phyloP scores from a whole-genome alignment of 2,888 invertebrate species.

The Hirtodrosophila confusa region DNA sequence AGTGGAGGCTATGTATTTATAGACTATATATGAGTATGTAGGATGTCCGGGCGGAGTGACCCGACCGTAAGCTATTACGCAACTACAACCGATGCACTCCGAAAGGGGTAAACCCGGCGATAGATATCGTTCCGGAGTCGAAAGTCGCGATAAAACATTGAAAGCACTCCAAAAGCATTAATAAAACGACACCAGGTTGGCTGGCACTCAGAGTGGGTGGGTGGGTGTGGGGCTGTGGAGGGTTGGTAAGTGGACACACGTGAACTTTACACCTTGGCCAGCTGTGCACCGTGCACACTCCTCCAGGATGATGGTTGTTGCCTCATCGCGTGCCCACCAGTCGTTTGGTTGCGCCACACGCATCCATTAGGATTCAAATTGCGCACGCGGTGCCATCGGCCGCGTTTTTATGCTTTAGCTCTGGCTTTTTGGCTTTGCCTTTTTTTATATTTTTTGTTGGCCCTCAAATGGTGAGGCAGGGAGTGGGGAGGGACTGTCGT shows the following conservation, averaged over 20 bases:
- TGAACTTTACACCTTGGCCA: slow-evolving; percentile 83
- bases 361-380: slow-evolving; percentile 80
- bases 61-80: slow-evolving; percentile 74
- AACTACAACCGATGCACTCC: slow-evolving; percentile 58
- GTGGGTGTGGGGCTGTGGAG: slow-evolving; percentile 6
- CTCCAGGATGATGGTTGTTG: slow-evolving; percentile 31
- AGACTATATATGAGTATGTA: slow-evolving; percentile 15
- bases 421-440: slow-evolving; percentile 59
- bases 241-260: slow-evolving; percentile 78
- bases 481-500: slow-evolving; percentile 13
- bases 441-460: slow-evolving; percentile 35
- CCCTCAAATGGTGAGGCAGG: slow-evolving; percentile 2
- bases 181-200: slow-evolving; percentile 60
- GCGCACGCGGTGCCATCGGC: slow-evolving; percentile 59
- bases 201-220: slow-evolving; percentile 16
- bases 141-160: slow-evolving; percentile 74
- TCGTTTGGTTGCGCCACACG: slow-evolving; percentile 73
- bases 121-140: slow-evolving; percentile 52
- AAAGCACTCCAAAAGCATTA: slow-evolving; percentile 79
- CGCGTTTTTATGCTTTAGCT: slow-evolving; percentile 57
- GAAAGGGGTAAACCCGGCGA: slow-evolving; percentile 48
- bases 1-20: slow-evolving; percentile 42
- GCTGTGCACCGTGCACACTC: slow-evolving; percentile 55
- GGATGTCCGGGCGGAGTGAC: too few species aligned
- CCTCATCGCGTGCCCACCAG: slow-evolving; percentile 72